Conservation (phyloP, 1,140 invertebrate genomes). For the Aleiodes sp. region DNA sequence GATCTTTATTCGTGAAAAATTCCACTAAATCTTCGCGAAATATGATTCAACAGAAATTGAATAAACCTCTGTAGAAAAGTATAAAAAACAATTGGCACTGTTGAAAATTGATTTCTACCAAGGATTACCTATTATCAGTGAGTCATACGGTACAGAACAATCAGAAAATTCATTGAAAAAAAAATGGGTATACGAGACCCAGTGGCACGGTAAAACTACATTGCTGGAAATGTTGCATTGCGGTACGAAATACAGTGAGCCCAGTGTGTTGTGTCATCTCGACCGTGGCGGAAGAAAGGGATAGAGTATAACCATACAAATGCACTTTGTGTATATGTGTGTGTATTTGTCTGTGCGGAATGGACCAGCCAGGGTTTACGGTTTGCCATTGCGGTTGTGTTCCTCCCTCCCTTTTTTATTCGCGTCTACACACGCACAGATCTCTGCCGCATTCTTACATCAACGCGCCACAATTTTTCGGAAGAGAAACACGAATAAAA, state of each 20-base stretch:
- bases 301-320: no score
- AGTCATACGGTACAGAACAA: no score
- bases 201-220: neutral
- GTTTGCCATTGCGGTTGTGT: neutral
- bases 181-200: neutral
- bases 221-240: neutral
- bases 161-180: no score
- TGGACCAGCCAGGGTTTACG: neutral
- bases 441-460: neutral
- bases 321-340: neutral
- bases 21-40: no score
- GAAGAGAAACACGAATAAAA: no score
- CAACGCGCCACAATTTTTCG: neutral
- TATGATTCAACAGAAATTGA: no score
- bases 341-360: neutral
- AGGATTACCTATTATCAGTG: no score
- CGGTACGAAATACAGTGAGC: neutral
- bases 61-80: no score
- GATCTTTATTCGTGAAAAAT: no score
- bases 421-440: neutral
- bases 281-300: neutral
- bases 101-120: no score
- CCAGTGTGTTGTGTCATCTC: neutral
- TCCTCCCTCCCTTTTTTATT: neutral
- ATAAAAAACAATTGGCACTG: no score